Percentiles rank a stretch among this genome's conserved stretches.
phyloP scores from a whole-genome alignment of 2,888 invertebrate species.

The Apotomis turbidana region DNA sequence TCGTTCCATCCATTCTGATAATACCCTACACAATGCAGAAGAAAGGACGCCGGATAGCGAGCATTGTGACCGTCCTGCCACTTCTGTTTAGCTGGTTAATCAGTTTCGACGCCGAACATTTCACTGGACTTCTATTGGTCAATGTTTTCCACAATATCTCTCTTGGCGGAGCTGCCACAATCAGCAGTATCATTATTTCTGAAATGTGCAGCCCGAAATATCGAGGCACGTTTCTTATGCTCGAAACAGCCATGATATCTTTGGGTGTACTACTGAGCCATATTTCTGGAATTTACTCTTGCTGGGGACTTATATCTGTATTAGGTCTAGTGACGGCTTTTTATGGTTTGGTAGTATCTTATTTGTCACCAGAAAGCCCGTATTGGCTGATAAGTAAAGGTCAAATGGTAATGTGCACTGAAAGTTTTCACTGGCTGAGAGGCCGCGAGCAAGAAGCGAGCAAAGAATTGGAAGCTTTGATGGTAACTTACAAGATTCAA shows the following conservation, averaged over 20 bases:
- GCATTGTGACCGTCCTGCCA: conserved; percentile 45
- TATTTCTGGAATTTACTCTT: conserved; percentile 44
- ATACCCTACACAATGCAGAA: conserved; percentile 50
- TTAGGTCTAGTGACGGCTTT: conserved; percentile 44
- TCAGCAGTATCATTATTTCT: conserved; percentile 48
- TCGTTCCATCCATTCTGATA: conserved; percentile 48
- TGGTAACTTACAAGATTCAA: conserved; percentile 45
- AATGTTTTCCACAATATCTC: conserved; percentile 47
- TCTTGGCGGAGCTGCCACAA: conserved; percentile 48
- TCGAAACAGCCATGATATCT: conserved; percentile 49
- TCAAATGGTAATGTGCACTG: conserved; percentile 45
- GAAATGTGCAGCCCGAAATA: conserved; percentile 48
- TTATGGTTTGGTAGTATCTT: conserved; percentile 42
- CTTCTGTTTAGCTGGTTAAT: conserved; percentile 48
- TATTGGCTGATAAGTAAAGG: conserved; percentile 49
- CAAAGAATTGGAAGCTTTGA: conserved; percentile 47
- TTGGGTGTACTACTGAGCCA: conserved; percentile 49
- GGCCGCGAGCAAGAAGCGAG: conserved; percentile 44
- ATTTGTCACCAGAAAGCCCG: conserved; percentile 48
- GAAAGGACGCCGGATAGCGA: conserved; percentile 47
- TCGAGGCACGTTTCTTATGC: conserved; percentile 46
- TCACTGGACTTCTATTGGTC: conserved; percentile 41
- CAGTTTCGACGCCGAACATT: conserved; percentile 42
- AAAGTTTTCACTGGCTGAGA: conserved; percentile 47
- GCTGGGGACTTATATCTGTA: conserved; percentile 43